These are phyloP conservation scores for Heterodera schachtii DNA, from an alignment of 1,140 invertebrate genomes.

Conservation along the genomic window DNA sequence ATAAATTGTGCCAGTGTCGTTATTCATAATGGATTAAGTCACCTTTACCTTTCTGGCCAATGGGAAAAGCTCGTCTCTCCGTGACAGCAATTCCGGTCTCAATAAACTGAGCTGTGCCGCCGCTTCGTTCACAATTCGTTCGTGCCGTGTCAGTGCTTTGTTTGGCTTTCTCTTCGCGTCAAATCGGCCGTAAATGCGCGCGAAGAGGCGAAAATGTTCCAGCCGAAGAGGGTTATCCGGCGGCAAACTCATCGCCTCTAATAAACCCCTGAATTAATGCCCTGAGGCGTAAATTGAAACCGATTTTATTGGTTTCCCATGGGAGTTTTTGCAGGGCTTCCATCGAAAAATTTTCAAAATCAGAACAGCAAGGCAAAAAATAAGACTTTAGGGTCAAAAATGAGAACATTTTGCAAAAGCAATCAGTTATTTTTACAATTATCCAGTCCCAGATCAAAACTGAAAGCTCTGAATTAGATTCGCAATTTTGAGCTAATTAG, in stretches of 20 bases:
- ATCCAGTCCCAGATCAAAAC: too few species aligned
- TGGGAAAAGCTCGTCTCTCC: constrained; percentile 90
- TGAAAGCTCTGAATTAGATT: too few species aligned
- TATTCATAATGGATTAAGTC: too few species aligned
- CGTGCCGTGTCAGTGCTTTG: constrained; percentile 91
- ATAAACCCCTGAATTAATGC: constrained; percentile 52
- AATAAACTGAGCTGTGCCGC: constrained; percentile 90
- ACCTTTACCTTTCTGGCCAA: constrained; percentile 80
- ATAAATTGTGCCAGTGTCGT: too few species aligned
- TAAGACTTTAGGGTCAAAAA: too few species aligned
- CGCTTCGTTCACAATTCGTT: constrained; percentile 95
- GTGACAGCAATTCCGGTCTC: constrained; percentile 83
- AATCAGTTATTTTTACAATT: too few species aligned
- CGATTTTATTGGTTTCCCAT: too few species aligned
- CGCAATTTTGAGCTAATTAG: too few species aligned
- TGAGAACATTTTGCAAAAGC: too few species aligned
- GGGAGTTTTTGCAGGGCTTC: too few species aligned
- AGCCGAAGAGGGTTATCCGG: constrained; percentile 71
- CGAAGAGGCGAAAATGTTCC: constrained; percentile 87
- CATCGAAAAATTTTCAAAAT: too few species aligned
- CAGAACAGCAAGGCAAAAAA: too few species aligned
- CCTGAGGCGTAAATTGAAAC: not conserved
- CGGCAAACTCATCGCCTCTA: constrained; percentile 83
- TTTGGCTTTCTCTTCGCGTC: constrained; percentile 93
- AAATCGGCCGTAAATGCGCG: constrained; percentile 90